phyloP scores from a whole-genome alignment of 2,113 vertebrate genomes.

The Cryptomyrus ogoouensis region DNA sequence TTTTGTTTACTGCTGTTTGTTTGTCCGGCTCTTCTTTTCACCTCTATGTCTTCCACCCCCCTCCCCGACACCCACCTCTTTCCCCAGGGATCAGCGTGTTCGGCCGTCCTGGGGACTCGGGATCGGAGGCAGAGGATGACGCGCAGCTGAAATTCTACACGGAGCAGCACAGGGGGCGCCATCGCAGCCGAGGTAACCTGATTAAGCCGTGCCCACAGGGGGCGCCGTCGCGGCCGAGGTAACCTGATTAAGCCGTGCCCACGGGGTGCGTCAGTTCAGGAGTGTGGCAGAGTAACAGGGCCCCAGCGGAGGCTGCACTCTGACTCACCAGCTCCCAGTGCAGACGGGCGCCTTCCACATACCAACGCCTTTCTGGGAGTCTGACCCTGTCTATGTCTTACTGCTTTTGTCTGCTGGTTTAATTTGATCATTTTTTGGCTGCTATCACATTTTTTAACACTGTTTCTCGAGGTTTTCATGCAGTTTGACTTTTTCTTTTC shows the following conservation, averaged over 20 bases:
- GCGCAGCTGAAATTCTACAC: slow-evolving; percentile 89
- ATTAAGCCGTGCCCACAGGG: background rate
- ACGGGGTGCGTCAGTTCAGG: background rate
- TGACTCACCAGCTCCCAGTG: background rate
- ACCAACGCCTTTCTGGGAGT: background rate
- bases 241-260: slow-evolving; percentile 11
- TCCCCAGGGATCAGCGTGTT: slow-evolving; percentile 70
- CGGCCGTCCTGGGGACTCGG: slow-evolving; percentile 76
- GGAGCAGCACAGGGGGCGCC: slow-evolving; percentile 76
- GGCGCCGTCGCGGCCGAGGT: slow-evolving; percentile 83
- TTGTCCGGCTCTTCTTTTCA: background rate
- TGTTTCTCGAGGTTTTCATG: background rate
- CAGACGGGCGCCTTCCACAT: background rate
- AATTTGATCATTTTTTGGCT: background rate
- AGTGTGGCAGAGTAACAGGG: background rate
- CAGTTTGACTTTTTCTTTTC: background rate
- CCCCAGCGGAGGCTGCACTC: background rate
- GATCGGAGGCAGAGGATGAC: slow-evolving; percentile 86
- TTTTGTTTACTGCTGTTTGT: background rate
- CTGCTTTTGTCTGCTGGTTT: background rate
- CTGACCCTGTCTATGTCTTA: background rate
- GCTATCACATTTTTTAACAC: background rate
- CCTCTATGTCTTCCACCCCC: background rate
- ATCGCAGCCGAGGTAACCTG: slow-evolving; percentile 45
- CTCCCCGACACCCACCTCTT: slow-evolving; percentile 30